Percentiles rank a stretch among this genome's conserved stretches.
These are phyloP conservation scores for Sebastes taczanowskii DNA, from an alignment of 2,797 vertebrate species.

Conservation along the genomic window DNA sequence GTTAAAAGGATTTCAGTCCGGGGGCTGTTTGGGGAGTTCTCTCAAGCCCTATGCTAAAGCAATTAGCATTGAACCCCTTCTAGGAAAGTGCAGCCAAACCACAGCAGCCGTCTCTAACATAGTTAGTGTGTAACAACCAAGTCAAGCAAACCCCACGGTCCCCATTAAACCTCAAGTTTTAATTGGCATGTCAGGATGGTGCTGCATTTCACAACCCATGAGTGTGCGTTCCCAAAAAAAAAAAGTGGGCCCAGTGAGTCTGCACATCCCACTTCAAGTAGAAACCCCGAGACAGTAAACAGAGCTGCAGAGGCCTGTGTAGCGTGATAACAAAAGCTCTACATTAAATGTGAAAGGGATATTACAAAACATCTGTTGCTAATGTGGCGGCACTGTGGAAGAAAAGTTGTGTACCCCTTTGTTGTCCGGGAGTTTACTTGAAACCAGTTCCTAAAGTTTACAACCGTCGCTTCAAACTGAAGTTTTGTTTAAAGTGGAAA, in stretches of 20 bases:
- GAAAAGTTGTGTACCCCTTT: not conserved
- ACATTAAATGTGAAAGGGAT: slow-evolving; percentile 16
- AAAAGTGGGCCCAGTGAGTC: slow-evolving; percentile 34
- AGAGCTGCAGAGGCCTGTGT: slow-evolving; percentile 28
- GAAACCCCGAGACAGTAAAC: slow-evolving; percentile 52
- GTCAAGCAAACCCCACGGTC: slow-evolving; percentile 62
- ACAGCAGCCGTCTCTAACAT: slow-evolving; percentile 67
- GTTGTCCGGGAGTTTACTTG: not conserved
- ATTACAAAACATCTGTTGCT: slow-evolving; percentile 18
- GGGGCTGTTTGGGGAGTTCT: slow-evolving; percentile 76
- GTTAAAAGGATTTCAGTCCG: slow-evolving; percentile 76
- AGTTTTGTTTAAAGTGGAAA: not conserved
- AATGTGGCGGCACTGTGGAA: not conserved
- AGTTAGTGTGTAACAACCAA: slow-evolving; percentile 75
- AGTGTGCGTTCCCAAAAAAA: slow-evolving; percentile 21
- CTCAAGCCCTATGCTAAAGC: slow-evolving; percentile 76
- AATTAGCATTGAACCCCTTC: slow-evolving; percentile 84
- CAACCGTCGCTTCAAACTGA: not conserved
- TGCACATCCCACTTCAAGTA: slow-evolving; percentile 37
- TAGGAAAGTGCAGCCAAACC: slow-evolving; percentile 73
- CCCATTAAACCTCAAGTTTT: slow-evolving; percentile 74
- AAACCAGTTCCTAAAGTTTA: slow-evolving; percentile 1
- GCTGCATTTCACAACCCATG: slow-evolving; percentile 47
- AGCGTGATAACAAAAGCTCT: slow-evolving; percentile 27
- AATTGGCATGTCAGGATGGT: slow-evolving; percentile 71